These are phyloP conservation scores for Anguilla pacifica DNA, from an alignment of 2,797 vertebrate genomes.

Conservation along the genomic window DNA sequence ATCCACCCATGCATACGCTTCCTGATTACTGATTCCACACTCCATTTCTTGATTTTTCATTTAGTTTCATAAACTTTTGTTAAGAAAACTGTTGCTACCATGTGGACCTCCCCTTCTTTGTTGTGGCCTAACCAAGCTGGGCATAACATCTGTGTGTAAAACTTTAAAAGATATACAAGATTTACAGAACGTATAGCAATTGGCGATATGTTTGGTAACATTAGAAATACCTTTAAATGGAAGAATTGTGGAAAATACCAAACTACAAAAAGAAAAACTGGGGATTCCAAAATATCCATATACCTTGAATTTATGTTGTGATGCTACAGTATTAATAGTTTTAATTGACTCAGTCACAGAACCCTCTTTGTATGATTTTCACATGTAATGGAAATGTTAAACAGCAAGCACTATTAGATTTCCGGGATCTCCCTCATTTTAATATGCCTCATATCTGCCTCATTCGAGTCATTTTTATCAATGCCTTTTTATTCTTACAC, in stretches of 20 bases:
- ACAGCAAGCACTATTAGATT: too few species aligned
- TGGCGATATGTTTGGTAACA: not conserved
- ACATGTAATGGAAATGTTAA: too few species aligned
- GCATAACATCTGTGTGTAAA: not conserved
- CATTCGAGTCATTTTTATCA: not conserved
- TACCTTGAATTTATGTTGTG: conserved; percentile 31
- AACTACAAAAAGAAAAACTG: not conserved
- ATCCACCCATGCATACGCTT: too few species aligned
- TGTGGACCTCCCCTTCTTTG: too few species aligned
- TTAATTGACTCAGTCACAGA: too few species aligned
- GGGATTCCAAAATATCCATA: conserved; percentile 26
- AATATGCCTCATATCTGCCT: too few species aligned
- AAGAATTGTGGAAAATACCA: not conserved
- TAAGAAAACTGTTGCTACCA: too few species aligned
- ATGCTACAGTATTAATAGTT: not conserved
- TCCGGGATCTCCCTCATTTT: too few species aligned
- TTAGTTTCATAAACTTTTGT: not conserved
- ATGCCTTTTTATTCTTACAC: conserved; percentile 54
- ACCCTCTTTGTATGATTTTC: too few species aligned
- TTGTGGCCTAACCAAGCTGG: too few species aligned
- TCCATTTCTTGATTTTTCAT: not conserved
- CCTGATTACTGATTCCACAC: too few species aligned
- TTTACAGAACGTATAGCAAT: not conserved
- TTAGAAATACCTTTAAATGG: not conserved
- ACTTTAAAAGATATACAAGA: not conserved